phyloP scores from a whole-genome alignment of 2,113 vertebrate genomes.

The Chloropsis cyanopogon region DNA sequence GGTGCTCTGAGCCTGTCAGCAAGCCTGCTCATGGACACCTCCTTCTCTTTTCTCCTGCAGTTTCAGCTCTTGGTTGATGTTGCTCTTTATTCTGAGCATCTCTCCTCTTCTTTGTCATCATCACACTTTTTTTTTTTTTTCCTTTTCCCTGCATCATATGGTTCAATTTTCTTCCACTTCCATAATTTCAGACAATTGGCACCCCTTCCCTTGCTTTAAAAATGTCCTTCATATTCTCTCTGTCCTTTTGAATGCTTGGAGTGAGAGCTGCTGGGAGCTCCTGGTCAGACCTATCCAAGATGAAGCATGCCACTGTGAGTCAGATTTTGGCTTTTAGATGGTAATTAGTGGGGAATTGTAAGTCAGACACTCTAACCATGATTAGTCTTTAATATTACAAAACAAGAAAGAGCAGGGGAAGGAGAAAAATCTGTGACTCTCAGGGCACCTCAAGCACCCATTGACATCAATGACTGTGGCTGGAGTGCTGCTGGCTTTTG shows the following conservation, averaged over 20 bases:
- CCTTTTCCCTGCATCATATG: neutral
- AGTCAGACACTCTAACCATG: neutral
- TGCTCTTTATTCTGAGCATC: neutral
- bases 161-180: neutral
- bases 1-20: neutral
- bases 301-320: fast-evolving
- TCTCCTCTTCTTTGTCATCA: neutral
- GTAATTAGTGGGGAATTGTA: neutral
- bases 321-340: neutral
- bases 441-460: neutral
- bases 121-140: fast-evolving
- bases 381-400: neutral
- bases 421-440: neutral
- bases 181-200: neutral
- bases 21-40: neutral
- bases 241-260: neutral
- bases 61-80: neutral
- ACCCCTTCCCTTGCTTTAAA: neutral
- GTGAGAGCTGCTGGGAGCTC: neutral
- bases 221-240: neutral
- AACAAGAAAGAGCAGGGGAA: neutral
- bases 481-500: neutral
- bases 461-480: neutral
- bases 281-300: neutral
- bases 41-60: neutral